Conservation (phyloP, 2,888 invertebrate species). For the Trissolcus japonicus region DNA sequence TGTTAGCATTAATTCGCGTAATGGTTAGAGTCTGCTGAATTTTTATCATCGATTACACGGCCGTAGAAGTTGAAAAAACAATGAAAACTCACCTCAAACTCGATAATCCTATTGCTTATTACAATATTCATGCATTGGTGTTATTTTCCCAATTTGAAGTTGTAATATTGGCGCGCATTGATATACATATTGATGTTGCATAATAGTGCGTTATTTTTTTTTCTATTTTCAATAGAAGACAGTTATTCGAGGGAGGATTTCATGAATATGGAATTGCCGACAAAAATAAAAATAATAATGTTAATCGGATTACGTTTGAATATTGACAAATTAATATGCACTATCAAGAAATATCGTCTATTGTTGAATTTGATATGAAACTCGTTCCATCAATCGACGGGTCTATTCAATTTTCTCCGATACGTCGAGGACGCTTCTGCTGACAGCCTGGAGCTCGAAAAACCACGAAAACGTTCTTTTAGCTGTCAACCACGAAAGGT, state of each 20-base stretch:
- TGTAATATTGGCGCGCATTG: not conserved
- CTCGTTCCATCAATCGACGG: not conserved
- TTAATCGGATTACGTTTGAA: not conserved
- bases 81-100: not conserved
- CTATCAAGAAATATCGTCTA: not conserved
- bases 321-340: not conserved
- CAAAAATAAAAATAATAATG: not conserved
- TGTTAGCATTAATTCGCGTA: slow-evolving; percentile 39
- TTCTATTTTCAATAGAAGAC: not conserved
- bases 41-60: slow-evolving; percentile 28
- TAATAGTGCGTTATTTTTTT: slow-evolving; percentile 1
- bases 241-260: not conserved
- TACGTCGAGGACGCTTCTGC: slow-evolving; percentile 22
- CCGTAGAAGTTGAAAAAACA: slow-evolving; percentile 14
- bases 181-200: too few species aligned
- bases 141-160: slow-evolving; percentile 30
- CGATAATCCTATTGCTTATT: slow-evolving; percentile 20
- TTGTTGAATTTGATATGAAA: not conserved
- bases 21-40: slow-evolving; percentile 35
- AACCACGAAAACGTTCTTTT: slow-evolving; percentile 33
- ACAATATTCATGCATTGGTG: slow-evolving; percentile 33
- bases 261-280: not conserved
- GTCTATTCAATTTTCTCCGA: slow-evolving; percentile 42
- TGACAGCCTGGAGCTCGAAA: slow-evolving; percentile 20
- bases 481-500: not conserved